These are phyloP conservation scores for Chlorospingus flavigularis DNA, from an alignment of 2,797 vertebrate genomes.

Conservation along the genomic window DNA sequence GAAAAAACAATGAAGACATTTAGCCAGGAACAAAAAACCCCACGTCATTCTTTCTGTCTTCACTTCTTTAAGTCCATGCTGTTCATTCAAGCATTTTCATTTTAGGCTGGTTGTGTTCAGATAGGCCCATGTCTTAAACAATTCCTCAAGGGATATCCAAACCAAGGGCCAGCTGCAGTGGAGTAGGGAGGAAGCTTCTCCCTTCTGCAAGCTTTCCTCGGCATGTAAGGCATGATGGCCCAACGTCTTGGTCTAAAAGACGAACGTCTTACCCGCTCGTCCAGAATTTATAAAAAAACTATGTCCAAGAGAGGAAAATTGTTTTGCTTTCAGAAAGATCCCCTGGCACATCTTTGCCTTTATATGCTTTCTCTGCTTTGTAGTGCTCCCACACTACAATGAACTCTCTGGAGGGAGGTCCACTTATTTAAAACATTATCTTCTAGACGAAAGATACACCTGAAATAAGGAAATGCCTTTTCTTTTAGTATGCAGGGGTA, in stretches of 20 bases:
- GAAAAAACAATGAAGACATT: not conserved
- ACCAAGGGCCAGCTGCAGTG: not conserved
- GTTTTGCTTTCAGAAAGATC: not conserved
- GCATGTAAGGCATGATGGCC: not conserved
- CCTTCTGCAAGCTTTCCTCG: not conserved
- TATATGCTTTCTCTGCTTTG: not conserved
- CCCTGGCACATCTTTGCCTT: not conserved
- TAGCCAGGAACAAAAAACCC: not conserved
- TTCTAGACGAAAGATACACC: not conserved
- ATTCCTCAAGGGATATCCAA: not conserved
- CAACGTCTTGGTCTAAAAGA: not conserved
- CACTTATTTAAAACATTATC: not conserved
- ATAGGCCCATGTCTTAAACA: not conserved
- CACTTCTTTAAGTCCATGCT: not conserved
- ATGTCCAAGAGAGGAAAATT: not conserved
- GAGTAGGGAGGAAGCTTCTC: not conserved
- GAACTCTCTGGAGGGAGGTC: not conserved
- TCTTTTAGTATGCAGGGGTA: rapidly evolving
- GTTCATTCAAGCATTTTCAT: not conserved
- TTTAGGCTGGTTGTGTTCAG: not conserved
- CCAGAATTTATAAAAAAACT: not conserved
- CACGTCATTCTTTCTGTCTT: not conserved
- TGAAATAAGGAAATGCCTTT: not conserved
- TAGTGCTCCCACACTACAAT: not conserved
- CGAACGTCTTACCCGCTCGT: not conserved